Evolutionary conservation across 2,888 invertebrate genomes (phyloP).

Genomic region (Xanthorhoe designata): DNA sequence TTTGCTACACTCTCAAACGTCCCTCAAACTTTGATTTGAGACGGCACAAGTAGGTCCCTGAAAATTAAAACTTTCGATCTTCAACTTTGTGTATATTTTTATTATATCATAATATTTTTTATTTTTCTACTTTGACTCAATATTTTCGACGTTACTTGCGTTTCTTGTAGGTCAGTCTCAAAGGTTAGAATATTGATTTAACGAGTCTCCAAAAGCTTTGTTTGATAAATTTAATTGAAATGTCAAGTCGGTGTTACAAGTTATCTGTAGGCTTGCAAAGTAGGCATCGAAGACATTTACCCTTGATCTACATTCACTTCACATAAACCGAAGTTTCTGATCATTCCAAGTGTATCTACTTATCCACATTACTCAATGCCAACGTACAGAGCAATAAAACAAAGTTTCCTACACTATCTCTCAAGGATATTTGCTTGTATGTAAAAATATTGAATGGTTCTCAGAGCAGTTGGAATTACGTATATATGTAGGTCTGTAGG

Average conservation of each 20-base stretch:
- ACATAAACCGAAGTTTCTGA: not conserved
- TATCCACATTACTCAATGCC: not conserved
- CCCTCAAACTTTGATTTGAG: slow-evolving; percentile 34
- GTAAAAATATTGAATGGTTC: not conserved
- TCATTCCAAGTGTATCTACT: not conserved
- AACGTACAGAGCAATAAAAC: slow-evolving; percentile 2
- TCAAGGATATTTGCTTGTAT: not conserved
- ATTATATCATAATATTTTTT: not conserved
- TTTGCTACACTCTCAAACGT: slow-evolving; percentile 24
- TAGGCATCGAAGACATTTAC: not conserved
- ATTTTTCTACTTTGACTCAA: slow-evolving; percentile 5
- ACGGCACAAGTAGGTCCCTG: slow-evolving; percentile 22
- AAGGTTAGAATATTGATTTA: slow-evolving; percentile 8
- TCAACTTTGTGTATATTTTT: not conserved
- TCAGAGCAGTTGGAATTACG: too few relatives aligned
- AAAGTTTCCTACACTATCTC: not conserved
- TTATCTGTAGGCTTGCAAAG: not conserved
- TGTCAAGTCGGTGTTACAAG: not conserved
- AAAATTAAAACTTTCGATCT: slow-evolving; percentile 39
- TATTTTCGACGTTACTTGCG: slow-evolving; percentile 22
- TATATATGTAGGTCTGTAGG: too few relatives aligned
- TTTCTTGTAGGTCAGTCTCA: slow-evolving; percentile 11
- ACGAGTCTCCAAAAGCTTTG: slow-evolving; percentile 18
- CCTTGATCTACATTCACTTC: not conserved
- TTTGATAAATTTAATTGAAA: slow-evolving; percentile 15